Evolutionary conservation across 1,140 invertebrate species (phyloP), one percentile per base, ranked within the genome.

Genomic region (Steinernema khuongi): DNA sequence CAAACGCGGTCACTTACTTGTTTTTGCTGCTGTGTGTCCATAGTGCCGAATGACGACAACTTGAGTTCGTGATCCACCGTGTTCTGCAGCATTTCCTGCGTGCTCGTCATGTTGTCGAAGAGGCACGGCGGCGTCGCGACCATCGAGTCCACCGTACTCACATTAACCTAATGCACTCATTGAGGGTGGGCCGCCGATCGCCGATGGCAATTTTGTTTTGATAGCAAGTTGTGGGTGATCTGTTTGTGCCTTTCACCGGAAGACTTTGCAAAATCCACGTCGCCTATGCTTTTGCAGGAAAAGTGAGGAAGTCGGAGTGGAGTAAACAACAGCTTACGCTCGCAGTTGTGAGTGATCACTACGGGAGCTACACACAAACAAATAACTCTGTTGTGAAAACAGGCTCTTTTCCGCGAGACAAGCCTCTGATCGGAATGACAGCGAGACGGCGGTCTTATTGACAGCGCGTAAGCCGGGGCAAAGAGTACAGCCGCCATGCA

Each of bases 321-420:
- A 41, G n/a, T n/a, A 41, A 60, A 17, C 11, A 60, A 26, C 50
- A n/a, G 11, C 50, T 60, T 60, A 60, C 50, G 50, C 50, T 26
- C 14, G 14, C 50, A 26, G 14, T 60, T 60, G 50, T 60, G 26
- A 60, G 50, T 4, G 50, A 7, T 41, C 36, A 41, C 7, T 41
- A n/a, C 36, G 7, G n/a, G 50, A 60, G 50, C 26, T 60, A 60
- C 50, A 60, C 50, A 60, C 50, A 60, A 60, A 60, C 50, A 60
- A 60, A 60, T 60, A 60, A 60, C 50, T 14, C 14, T 22, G 11
- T 14, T 60, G 50, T 17, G 50, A 60, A 60, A 60, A 26, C 50
- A 60, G 50, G 7, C 50, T 60, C 50, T 60, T 60, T 60, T 26
- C 14, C 14, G 4, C 19, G 50, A 22, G 11, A 60, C 19, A 4